Conservation (phyloP, 2,113 vertebrate species). For the Ia io region DNA sequence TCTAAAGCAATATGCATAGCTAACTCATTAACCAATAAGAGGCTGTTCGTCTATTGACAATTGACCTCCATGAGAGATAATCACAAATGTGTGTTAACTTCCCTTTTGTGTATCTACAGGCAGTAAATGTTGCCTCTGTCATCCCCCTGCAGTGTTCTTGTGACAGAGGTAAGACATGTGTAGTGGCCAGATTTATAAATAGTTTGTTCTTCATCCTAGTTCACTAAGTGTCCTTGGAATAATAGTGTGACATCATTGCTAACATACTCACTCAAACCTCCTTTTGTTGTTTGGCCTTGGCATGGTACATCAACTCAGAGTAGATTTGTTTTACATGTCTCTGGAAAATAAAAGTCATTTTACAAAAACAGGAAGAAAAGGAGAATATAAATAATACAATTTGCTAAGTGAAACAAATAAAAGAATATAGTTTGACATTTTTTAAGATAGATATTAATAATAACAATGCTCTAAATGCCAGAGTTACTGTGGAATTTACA, state of each 20-base stretch:
- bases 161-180: accelerated
- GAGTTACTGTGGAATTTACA: background rate
- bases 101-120: accelerated
- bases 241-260: background rate
- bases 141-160: accelerated
- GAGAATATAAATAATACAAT: background rate
- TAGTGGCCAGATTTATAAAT: accelerated
- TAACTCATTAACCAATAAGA: background rate
- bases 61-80: accelerated
- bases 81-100: accelerated
- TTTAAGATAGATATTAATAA: background rate
- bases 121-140: accelerated
- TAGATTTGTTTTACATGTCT: background rate
- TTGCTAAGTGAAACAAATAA: background rate
- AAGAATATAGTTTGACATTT: background rate
- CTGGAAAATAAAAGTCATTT: background rate
- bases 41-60: accelerated
- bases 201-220: background rate
- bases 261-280: background rate
- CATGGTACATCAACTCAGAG: background rate
- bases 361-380: background rate
- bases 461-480: background rate
- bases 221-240: background rate
- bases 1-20: background rate
- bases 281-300: background rate